These are phyloP conservation scores for Oreochromis niloticus DNA, from an alignment of 2,113 vertebrate species.

Conservation along the genomic window DNA sequence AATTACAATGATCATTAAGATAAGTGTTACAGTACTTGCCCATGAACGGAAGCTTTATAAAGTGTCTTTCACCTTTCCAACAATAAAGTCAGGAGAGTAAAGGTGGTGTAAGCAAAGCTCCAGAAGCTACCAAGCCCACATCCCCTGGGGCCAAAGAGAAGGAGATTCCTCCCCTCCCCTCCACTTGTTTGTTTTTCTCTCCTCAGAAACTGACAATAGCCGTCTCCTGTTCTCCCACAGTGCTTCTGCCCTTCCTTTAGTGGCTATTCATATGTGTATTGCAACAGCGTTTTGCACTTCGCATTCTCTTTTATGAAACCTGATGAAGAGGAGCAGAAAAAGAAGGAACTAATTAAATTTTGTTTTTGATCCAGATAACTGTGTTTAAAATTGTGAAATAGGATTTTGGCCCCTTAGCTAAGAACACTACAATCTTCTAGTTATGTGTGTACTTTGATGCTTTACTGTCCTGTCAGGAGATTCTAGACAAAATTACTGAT, in stretches of 20 bases:
- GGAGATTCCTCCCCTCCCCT: not conserved
- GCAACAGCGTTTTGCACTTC: not conserved
- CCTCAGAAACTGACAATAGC: not conserved
- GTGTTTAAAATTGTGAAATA: not conserved
- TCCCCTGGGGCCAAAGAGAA: not conserved
- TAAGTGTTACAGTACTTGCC: not conserved
- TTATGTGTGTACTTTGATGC: not conserved
- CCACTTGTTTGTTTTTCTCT: conserved; percentile 6
- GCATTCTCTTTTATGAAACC: not conserved
- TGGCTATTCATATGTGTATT: not conserved
- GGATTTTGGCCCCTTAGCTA: not conserved
- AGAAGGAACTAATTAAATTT: not conserved
- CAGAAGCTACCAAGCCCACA: not conserved
- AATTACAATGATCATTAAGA: not conserved
- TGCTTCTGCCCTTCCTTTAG: not conserved
- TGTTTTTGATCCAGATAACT: not conserved
- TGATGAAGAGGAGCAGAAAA: not conserved
- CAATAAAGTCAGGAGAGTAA: not conserved
- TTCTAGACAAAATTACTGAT: not conserved
- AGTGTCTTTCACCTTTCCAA: not conserved
- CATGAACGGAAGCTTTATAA: not conserved
- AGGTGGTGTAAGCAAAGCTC: not conserved
- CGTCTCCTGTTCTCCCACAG: conserved; percentile 9
- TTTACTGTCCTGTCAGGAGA: not conserved
- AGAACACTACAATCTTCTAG: not conserved